A percentile compares a stretch with the other conserved stretches of the same genome.
Conservation (phyloP, 2,113 vertebrate genomes). For the Puffinus mauretanicus region DNA sequence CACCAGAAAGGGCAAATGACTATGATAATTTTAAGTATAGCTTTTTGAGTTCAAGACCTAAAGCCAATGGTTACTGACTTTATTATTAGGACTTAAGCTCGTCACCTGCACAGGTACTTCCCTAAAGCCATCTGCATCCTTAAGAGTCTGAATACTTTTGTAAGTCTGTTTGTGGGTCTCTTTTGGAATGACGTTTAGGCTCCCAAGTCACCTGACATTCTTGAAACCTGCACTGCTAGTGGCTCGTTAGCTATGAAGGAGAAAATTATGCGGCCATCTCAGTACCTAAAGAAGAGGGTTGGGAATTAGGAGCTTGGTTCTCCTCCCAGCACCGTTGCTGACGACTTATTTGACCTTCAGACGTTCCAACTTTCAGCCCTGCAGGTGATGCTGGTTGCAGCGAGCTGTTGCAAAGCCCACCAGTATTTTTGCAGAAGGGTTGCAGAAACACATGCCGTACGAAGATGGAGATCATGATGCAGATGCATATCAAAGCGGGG, state of each 20-base stretch:
- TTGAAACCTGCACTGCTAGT: background rate
- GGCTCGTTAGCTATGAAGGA: background rate
- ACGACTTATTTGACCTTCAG: background rate
- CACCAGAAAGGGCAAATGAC: background rate
- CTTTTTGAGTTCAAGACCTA: background rate
- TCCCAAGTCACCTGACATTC: background rate
- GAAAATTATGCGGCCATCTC: background rate
- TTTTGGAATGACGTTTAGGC: background rate
- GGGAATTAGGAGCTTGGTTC: background rate
- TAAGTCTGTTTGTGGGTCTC: background rate
- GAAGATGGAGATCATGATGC: background rate
- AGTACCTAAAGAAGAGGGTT: background rate
- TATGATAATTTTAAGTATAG: background rate
- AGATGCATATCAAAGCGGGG: background rate
- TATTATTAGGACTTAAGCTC: background rate
- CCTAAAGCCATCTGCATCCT: background rate
- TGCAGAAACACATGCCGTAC: fast-evolving
- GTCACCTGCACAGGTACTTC: background rate
- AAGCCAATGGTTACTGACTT: background rate
- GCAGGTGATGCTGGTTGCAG: background rate
- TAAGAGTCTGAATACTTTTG: background rate
- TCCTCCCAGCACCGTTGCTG: background rate
- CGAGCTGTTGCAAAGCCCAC: background rate
- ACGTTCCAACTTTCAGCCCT: background rate
- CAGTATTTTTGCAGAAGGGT: background rate